Percentiles rank a stretch among this genome's conserved stretches.
phyloP scores from a whole-genome alignment of 1,140 invertebrate species.

The Capitella teleta region DNA sequence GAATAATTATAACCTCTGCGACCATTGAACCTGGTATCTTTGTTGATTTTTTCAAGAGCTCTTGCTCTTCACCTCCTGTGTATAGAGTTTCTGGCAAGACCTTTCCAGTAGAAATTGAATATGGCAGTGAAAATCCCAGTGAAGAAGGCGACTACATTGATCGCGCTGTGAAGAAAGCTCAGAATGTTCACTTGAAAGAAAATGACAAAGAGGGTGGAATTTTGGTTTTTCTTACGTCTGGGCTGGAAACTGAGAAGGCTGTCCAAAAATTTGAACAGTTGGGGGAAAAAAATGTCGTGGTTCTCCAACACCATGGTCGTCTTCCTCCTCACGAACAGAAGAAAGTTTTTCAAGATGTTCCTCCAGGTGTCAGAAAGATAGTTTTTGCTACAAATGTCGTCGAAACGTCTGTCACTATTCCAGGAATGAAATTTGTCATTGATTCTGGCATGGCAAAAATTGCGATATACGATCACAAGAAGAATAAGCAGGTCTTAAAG shows the following conservation, averaged over 20 bases:
- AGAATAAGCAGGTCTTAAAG: slow-evolving; percentile 80
- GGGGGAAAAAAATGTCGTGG: slow-evolving; percentile 4
- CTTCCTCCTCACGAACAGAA: slow-evolving; percentile 91
- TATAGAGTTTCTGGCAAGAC: slow-evolving; percentile 80
- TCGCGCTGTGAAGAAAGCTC: slow-evolving; percentile 82
- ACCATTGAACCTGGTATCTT: slow-evolving; percentile 59
- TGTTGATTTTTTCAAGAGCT: slow-evolving; percentile 67
- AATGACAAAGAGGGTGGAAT: slow-evolving; percentile 83
- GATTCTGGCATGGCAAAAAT: slow-evolving; percentile 35
- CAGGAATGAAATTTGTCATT: slow-evolving; percentile 33
- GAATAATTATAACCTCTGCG: slow-evolving; percentile 98
- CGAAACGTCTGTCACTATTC: slow-evolving; percentile 39
- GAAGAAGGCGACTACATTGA: slow-evolving; percentile 60
- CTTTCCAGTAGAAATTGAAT: slow-evolving; percentile 86
- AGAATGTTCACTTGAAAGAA: slow-evolving; percentile 93
- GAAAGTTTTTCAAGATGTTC: slow-evolving; percentile 22
- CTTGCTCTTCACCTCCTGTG: too few relatives aligned
- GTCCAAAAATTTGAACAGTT: slow-evolving; percentile 13
- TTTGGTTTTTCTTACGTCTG: slow-evolving; percentile 80
- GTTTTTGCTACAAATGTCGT: slow-evolving; percentile 39
- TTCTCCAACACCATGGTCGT: slow-evolving; percentile 62
- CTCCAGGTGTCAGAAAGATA: slow-evolving; percentile 24
- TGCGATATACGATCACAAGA: slow-evolving; percentile 46
- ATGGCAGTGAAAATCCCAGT: slow-evolving; percentile 6
- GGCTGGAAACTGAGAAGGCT: slow-evolving; percentile 31